phyloP scores from a whole-genome alignment of 2,888 invertebrate genomes.

The Eledona agricola region DNA sequence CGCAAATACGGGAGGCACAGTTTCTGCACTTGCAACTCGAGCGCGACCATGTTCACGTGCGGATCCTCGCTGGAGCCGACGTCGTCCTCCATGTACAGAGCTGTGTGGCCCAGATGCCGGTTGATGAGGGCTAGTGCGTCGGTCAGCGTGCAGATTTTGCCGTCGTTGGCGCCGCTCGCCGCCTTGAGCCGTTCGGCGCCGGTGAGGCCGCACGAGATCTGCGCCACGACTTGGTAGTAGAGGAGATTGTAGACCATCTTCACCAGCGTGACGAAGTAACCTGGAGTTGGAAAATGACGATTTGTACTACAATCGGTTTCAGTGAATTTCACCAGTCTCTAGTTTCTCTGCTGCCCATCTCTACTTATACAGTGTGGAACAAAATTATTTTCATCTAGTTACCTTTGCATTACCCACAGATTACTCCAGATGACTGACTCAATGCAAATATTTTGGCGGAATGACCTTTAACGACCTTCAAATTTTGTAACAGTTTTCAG shows the following conservation, averaged over 20 bases:
- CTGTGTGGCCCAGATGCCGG: conserved; percentile 65
- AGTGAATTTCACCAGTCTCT: too few species aligned
- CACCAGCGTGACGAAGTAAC: conserved; percentile 87
- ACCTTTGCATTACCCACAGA: too few species aligned
- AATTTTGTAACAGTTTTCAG: too few species aligned
- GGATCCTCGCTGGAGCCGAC: conserved; percentile 43
- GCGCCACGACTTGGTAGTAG: conserved; percentile 88
- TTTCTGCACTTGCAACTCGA: conserved; percentile 73
- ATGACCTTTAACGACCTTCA: too few species aligned
- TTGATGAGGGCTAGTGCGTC: conserved; percentile 63
- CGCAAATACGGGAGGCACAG: conserved; percentile 86
- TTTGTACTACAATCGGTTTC: neutral
- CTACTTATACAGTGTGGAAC: too few species aligned
- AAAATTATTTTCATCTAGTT: too few species aligned
- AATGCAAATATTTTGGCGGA: too few species aligned
- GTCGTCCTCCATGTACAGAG: conserved; percentile 72
- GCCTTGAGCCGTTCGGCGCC: conserved; percentile 69
- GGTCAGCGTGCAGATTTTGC: conserved; percentile 56
- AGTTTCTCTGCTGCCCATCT: too few species aligned
- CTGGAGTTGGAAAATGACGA: conserved; percentile 63
- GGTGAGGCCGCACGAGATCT: conserved; percentile 75
- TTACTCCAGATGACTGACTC: too few species aligned
- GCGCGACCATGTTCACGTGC: conserved; percentile 58
- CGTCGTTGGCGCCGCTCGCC: conserved; percentile 46
- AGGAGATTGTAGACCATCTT: conserved; percentile 88